Conservation (phyloP, 2,113 vertebrate species). For the Limanda limanda region DNA sequence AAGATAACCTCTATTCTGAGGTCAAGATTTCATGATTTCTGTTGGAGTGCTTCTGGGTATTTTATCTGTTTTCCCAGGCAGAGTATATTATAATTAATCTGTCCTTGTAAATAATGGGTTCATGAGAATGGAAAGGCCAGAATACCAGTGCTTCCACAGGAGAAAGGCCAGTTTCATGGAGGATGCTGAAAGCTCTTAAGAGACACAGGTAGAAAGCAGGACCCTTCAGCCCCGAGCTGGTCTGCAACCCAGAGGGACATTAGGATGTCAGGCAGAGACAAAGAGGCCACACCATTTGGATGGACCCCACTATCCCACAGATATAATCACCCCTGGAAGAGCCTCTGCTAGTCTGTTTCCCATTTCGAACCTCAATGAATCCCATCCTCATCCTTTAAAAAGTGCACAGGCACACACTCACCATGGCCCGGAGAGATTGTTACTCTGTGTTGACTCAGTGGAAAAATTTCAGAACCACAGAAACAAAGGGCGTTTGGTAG, state of each 20-base stretch:
- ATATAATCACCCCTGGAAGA: constrained; percentile 76
- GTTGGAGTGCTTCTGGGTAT: constrained; percentile 12
- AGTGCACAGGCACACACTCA: constrained; percentile 36
- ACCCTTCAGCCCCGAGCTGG: constrained; percentile 11
- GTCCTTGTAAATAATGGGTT: constrained; percentile 26
- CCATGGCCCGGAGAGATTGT: constrained; percentile 54
- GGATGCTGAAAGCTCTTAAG: not conserved
- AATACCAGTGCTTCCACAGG: not conserved
- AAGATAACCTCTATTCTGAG: constrained; percentile 16
- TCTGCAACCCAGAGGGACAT: constrained; percentile 25
- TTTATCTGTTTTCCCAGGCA: constrained; percentile 27
- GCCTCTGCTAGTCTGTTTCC: constrained; percentile 73
- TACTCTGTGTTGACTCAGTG: constrained; percentile 62
- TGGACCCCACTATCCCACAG: constrained; percentile 64
- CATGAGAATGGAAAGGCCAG: constrained; percentile 12
- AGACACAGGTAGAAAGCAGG: constrained; percentile 25
- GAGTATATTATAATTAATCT: constrained; percentile 3
- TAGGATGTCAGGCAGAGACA: constrained; percentile 48
- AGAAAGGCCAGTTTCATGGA: not conserved
- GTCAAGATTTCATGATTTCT: constrained; percentile 17
- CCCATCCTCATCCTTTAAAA: constrained; percentile 73
- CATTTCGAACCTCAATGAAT: constrained; percentile 80
- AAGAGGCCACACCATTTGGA: constrained; percentile 68
- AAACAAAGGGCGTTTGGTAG: constrained; percentile 48
- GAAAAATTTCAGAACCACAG: constrained; percentile 69